These are phyloP conservation scores for Gymnopithys bicolor DNA, from an alignment of 2,797 vertebrate genomes.

Conservation along the genomic window DNA sequence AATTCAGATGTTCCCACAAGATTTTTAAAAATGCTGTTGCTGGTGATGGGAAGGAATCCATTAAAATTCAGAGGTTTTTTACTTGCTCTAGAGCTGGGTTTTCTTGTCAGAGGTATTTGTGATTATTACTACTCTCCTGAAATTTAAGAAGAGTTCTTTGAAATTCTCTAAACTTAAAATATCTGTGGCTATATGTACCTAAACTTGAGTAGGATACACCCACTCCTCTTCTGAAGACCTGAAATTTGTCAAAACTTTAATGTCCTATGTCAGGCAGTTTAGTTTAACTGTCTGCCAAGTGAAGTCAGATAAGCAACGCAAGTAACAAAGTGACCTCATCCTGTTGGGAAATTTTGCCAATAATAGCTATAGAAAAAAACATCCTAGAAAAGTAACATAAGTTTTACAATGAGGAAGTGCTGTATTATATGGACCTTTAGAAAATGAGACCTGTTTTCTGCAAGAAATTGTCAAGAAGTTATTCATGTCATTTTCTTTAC, in stretches of 20 bases:
- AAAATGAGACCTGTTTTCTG: not conserved
- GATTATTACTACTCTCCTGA: not conserved
- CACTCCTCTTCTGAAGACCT: not conserved
- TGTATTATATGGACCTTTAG: not conserved
- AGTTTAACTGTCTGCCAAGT: not conserved
- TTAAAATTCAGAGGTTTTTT: not conserved
- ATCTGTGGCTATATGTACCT: not conserved
- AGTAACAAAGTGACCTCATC: not conserved
- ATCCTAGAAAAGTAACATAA: not conserved
- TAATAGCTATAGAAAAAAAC: not conserved
- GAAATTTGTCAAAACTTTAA: not conserved
- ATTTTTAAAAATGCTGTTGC: not conserved
- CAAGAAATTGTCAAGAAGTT: not conserved
- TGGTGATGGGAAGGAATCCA: not conserved
- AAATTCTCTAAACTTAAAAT: not conserved
- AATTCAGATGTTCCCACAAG: not conserved
- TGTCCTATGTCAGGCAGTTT: not conserved
- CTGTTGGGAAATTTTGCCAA: not conserved
- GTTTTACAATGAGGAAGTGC: not conserved
- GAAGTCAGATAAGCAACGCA: not conserved
- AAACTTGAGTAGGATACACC: not conserved
- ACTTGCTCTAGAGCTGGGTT: not conserved
- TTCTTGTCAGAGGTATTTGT: not conserved
- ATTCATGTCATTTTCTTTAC: not conserved
- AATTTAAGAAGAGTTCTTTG: not conserved